Evolutionary conservation across 2,797 vertebrate species (phyloP), one percentile per base, ranked within the genome.

Genomic region (Scyliorhinus canicula): DNA sequence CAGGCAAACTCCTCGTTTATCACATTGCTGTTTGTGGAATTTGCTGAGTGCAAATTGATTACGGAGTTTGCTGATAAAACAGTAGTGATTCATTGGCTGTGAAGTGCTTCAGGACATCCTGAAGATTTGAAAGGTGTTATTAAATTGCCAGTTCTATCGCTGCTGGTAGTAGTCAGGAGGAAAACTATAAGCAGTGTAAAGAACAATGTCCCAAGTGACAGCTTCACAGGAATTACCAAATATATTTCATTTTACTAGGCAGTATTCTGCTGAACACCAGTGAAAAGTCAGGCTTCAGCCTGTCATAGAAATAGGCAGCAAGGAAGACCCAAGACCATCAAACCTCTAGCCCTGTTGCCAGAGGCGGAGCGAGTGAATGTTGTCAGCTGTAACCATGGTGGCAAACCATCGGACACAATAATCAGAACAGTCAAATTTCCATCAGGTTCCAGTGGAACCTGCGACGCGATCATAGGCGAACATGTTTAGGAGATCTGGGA

Each of bases 91-190:
- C 16, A 79, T 21, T 24, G 77, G 77, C 40, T 82, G 40, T 47
- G 7, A 82, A 82, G 40, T n/a, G 71, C 35, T 77, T 77, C 16
- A 16, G 12, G 35, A n/a, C 12, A 40, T n/a, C 35, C 4, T 77
- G 14, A n/a, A 77, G 71, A 77, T 35, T n/a, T 40, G 71, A 40
- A 16, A 79, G 74, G 74, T 44, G 74, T 40, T 79, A 79, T 79
- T 40, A 79, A 77, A 79, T 79, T 79, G n/a, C n/a, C 74, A 44
- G n/a, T 79, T 79, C n/a, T 79, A 21, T 79, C 16, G 40, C 74
- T 79, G 74, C n/a, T 79, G 74, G n/a, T 79, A 79, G n/a, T 79
- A 79, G n/a, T 79, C n/a, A 79, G n/a, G n/a, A 40, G n/a, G n/a
- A 79, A 35, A 74, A 74, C n/a, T n/a, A 44, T 40, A n/a, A 79